A percentile compares a stretch with the other conserved stretches of the same genome.
Conservation (phyloP, 1,140 invertebrate species). For the Helicorthomorpha holstii region DNA sequence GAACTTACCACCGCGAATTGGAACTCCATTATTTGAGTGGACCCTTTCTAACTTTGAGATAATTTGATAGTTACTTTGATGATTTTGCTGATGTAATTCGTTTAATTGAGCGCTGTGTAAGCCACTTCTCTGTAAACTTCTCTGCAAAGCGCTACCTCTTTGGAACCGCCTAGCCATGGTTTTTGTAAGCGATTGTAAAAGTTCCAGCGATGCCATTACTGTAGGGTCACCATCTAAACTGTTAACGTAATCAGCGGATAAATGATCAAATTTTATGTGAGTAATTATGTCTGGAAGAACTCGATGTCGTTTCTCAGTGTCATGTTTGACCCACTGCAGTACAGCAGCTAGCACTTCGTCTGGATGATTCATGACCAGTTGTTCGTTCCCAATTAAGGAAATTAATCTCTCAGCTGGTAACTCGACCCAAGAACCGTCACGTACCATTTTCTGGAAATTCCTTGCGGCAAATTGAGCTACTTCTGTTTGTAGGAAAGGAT, state of each 20-base stretch:
- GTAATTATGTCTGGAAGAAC: not conserved
- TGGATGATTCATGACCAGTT: not conserved
- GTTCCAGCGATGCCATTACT: not conserved
- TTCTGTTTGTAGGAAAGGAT: not conserved
- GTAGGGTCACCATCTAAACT: not conserved
- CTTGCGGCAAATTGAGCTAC: not conserved
- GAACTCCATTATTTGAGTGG: not conserved
- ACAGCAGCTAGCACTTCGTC: not conserved
- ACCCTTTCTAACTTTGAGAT: not conserved
- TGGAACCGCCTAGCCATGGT: not conserved
- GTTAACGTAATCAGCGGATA: not conserved
- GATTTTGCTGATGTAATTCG: not conserved
- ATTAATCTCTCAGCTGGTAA: not conserved
- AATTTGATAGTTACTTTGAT: not conserved
- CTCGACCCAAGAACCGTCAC: not conserved
- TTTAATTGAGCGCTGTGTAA: not conserved
- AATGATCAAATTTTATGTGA: not conserved
- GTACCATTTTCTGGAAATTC: not conserved
- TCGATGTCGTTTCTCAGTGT: not conserved
- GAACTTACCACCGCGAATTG: not conserved
- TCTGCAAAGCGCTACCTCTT: not conserved
- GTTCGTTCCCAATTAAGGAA: not conserved
- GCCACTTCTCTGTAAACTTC: not conserved
- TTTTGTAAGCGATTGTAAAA: not conserved
- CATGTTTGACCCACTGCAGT: not conserved